Evolutionary conservation across 2,888 invertebrate species (phyloP).

Genomic region (Scrobipalpa atriplicella): DNA sequence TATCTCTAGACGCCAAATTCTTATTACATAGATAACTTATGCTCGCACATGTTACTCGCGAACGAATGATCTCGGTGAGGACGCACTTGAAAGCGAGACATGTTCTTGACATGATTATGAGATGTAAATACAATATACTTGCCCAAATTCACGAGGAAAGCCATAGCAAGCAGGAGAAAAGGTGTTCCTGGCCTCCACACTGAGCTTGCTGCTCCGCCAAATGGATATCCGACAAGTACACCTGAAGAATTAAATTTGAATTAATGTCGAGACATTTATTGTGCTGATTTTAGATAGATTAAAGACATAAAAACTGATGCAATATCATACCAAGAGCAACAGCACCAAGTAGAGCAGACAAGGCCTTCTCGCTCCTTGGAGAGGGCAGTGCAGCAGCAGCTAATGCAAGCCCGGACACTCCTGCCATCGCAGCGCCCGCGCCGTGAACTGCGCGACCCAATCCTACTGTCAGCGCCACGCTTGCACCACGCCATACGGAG

Average conservation of each 20-base stretch:
- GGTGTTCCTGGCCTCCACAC: conserved; percentile 65
- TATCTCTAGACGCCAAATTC: no score
- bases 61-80: no score
- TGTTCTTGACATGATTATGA: background rate
- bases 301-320: no score
- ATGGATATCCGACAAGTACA: conserved; percentile 73
- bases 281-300: no score
- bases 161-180: conserved; percentile 61
- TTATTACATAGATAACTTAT: no score
- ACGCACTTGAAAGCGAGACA: background rate
- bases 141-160: conserved; percentile 60
- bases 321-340: conserved; percentile 61
- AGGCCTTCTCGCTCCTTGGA: conserved; percentile 47
- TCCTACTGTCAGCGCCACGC: conserved; percentile 46
- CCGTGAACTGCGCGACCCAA: conserved; percentile 58
- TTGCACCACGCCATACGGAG: conserved; percentile 36
- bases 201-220: conserved; percentile 65
- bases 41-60: no score
- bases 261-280: no score
- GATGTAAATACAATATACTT: conserved; percentile 21
- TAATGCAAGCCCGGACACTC: conserved; percentile 65
- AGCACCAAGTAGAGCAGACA: conserved; percentile 66
- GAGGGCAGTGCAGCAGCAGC: conserved; percentile 52
- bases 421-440: conserved; percentile 61
- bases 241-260: conserved; percentile 47